Evolutionary conservation across 1,140 invertebrate species (phyloP).

Genomic region (Lasioglossum baleicum): DNA sequence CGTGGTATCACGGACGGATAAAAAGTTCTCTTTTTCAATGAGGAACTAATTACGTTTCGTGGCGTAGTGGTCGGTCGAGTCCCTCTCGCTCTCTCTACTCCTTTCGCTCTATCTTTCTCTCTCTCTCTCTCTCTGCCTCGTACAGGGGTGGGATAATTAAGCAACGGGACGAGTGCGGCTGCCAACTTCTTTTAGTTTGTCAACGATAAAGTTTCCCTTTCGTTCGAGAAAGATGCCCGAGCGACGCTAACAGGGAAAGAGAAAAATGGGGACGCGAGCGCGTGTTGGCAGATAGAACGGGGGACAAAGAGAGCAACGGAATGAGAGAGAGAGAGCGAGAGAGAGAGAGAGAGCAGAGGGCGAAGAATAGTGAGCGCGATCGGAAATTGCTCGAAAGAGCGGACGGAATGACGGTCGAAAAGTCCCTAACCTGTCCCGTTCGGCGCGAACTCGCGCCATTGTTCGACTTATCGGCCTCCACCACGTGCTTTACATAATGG

Average conservation of each 20-base stretch:
- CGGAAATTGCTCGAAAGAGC: slow-evolving; percentile 36
- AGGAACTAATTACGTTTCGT: slow-evolving; percentile 54
- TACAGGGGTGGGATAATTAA: slow-evolving; percentile 48
- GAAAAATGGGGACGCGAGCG: slow-evolving; percentile 2
- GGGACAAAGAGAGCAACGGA: not conserved
- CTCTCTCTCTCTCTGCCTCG: not conserved
- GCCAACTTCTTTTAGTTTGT: slow-evolving; percentile 46
- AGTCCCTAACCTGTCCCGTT: slow-evolving; percentile 45
- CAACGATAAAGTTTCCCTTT: slow-evolving; percentile 45
- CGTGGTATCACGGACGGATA: slow-evolving; percentile 20
- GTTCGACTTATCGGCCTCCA: slow-evolving; percentile 75
- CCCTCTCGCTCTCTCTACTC: not conserved
- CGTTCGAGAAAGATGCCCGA: slow-evolving; percentile 3
- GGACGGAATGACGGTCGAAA: slow-evolving; percentile 22
- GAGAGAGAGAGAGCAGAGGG: not conserved
- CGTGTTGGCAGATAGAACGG: not conserved
- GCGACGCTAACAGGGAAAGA: not conserved
- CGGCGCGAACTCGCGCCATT: slow-evolving; percentile 63
- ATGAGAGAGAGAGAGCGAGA: not conserved
- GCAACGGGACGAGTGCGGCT: slow-evolving; percentile 41
- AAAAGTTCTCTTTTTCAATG: slow-evolving; percentile 51
- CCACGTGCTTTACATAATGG: slow-evolving; percentile 78
- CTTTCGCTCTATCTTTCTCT: too few relatives aligned
- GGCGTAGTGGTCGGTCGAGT: not conserved
- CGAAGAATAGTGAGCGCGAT: not conserved